Evolutionary conservation across 2,888 invertebrate genomes (phyloP), one percentile per base, ranked within the genome.

Genomic region (Tinea semifulvella): DNA sequence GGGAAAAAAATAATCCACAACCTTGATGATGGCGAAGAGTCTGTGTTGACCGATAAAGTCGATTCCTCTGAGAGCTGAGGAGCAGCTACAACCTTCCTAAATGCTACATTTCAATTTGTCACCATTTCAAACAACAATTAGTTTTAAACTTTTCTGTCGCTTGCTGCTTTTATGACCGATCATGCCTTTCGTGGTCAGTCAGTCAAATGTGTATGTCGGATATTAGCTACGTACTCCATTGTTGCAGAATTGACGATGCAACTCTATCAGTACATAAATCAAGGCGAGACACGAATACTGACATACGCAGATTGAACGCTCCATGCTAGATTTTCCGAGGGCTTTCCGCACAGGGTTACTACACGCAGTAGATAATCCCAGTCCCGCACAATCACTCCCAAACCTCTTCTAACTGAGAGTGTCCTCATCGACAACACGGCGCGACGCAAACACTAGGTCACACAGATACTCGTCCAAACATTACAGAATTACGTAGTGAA

Each of bases 221-320:
- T 62, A 49, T 61, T 65, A 50, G 50, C 22, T 13, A 2, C 5
- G 49, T 69, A 72, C 64, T 63, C 75, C 51, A 53, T 57, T 77
- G 20, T 83, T 71, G 63, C 87, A 94, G 94, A 93, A 76, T 84
- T 85, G 81, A 88, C 90, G 81, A 85, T 90, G 83, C 76, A 87
- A 90, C 81, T 90, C 92, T 81, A 88, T 94, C 75, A 87, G 87
- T 70, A 89, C 85, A 91, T 96, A 84, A 91, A 92, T 84, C 94
- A 96, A 85, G 96, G 96, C 83, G 94, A 92, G 86, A 92, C 91
- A 68, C 88, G 90, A 82, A 96, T 98, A 77, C 94, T 75, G 76
- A 68, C 73, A 68, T 62, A 63, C 68, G 65, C 65, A 66, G 11
- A 42, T 28, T 61, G 56, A 60, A 56, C 55, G 16, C 75, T 74